Evolutionary conservation across 2,797 vertebrate species (phyloP).

Genomic region (Danio aesculapii): DNA sequence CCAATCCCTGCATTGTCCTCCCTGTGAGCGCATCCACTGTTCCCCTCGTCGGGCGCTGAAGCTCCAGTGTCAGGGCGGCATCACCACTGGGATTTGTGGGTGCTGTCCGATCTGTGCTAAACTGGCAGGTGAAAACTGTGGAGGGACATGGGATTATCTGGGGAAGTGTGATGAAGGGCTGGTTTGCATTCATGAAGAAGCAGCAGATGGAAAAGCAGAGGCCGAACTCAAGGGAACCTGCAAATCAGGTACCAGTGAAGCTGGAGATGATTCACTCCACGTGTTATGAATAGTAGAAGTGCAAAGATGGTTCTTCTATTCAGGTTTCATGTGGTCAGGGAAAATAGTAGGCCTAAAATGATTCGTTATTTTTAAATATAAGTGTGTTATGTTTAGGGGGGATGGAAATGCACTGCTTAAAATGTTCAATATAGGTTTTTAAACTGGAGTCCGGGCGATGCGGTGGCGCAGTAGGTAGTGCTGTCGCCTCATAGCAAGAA

Average conservation of each 20-base stretch:
- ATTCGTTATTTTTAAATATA: too few relatives aligned
- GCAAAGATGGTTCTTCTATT: neutral
- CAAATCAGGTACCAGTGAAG: slow-evolving; percentile 67
- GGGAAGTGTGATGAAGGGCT: slow-evolving; percentile 79
- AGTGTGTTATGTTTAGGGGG: too few relatives aligned
- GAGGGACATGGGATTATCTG: slow-evolving; percentile 78
- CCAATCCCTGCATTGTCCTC: slow-evolving; percentile 74
- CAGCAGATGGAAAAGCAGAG: slow-evolving; percentile 41
- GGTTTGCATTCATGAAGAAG: slow-evolving; percentile 71
- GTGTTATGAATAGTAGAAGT: neutral
- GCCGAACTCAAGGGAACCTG: slow-evolving; percentile 70
- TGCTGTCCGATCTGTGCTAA: slow-evolving; percentile 78
- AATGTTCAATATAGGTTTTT: too few relatives aligned
- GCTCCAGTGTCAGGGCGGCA: slow-evolving; percentile 75
- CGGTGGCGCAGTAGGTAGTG: too few relatives aligned
- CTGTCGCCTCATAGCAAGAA: too few relatives aligned
- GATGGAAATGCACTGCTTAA: too few relatives aligned
- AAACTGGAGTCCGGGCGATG: too few relatives aligned
- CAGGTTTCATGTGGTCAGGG: neutral
- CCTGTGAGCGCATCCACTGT: slow-evolving; percentile 79
- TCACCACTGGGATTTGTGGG: slow-evolving; percentile 77
- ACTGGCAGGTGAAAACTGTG: slow-evolving; percentile 73
- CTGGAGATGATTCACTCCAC: neutral
- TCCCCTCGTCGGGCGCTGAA: slow-evolving; percentile 66
- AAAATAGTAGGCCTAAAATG: neutral